Conservation (phyloP, 2,797 vertebrate species). For the Rhinatrema bivittatum region DNA sequence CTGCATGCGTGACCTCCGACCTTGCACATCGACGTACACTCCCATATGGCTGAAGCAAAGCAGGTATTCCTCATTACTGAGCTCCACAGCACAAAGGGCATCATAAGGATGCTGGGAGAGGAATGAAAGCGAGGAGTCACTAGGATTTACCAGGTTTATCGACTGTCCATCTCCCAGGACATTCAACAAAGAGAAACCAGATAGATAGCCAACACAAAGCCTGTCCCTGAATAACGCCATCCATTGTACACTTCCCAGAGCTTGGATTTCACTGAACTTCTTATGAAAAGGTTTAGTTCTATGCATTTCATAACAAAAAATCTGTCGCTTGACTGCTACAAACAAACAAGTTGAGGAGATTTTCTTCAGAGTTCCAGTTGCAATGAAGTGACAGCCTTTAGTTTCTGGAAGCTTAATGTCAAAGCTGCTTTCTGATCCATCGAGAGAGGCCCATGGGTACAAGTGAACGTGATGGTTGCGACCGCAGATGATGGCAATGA, state of each 20-base stretch:
- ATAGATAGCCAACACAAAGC: conserved; percentile 88
- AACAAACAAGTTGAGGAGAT: conserved; percentile 76
- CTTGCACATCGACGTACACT: conserved; percentile 87
- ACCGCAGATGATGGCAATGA: conserved; percentile 79
- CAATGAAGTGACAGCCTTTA: conserved; percentile 87
- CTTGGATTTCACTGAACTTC: conserved; percentile 79
- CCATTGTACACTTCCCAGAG: conserved; percentile 84
- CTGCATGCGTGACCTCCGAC: conserved; percentile 81
- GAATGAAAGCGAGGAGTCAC: conserved; percentile 84
- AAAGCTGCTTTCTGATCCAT: conserved; percentile 73
- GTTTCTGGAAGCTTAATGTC: conserved; percentile 86
- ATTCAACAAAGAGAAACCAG: conserved; percentile 86
- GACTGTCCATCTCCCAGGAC: conserved; percentile 87
- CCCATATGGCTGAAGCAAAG: conserved; percentile 95
- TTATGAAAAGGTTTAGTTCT: conserved; percentile 76
- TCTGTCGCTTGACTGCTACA: conserved; percentile 80
- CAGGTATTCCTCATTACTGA: conserved; percentile 75
- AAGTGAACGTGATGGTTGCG: conserved; percentile 87
- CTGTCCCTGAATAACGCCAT: conserved; percentile 79
- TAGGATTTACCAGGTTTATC: conserved; percentile 82
- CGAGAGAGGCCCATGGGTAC: conserved; percentile 78
- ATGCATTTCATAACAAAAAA: conserved; percentile 85
- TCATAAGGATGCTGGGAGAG: conserved; percentile 84
- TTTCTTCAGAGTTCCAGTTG: conserved; percentile 63
- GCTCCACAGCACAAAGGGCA: conserved; percentile 85